A percentile compares a stretch with the other conserved stretches of the same genome.
phyloP scores from a whole-genome alignment of 1,140 invertebrate species.

The Branchinecta lynchi region DNA sequence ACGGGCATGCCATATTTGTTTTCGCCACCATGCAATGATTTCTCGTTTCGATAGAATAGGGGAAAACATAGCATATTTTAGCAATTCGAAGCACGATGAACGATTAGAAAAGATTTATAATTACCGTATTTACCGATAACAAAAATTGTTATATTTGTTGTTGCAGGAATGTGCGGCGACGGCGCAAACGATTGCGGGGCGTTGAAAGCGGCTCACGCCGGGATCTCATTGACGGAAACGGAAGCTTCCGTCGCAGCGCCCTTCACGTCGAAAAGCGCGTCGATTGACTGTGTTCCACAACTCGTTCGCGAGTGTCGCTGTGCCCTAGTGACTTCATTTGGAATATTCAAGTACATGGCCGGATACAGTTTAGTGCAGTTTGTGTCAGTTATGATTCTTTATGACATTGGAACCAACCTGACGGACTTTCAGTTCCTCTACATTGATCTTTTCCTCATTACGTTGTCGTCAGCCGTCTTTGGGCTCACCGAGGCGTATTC shows the following conservation, averaged over 20 bases:
- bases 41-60: too few relatives aligned
- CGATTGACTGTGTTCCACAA: slow-evolving; percentile 39
- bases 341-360: slow-evolving; percentile 45
- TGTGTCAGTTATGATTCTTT: slow-evolving; percentile 76
- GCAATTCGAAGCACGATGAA: too few relatives aligned
- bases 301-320: slow-evolving; percentile 39
- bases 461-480: slow-evolving; percentile 58
- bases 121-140: too few relatives aligned
- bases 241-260: slow-evolving; percentile 44
- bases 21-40: too few relatives aligned
- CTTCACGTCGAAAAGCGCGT: slow-evolving; percentile 39
- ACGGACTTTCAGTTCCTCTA: slow-evolving; percentile 68
- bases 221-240: slow-evolving; percentile 37
- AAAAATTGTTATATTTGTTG: too few relatives aligned
- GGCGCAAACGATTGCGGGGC: slow-evolving; percentile 45
- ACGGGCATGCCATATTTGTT: too few relatives aligned
- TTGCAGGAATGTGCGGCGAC: slow-evolving; percentile 42
- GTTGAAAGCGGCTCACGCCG: slow-evolving; percentile 37
- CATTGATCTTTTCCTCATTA: slow-evolving; percentile 68
- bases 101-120: too few relatives aligned
- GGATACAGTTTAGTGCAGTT: slow-evolving; percentile 64
- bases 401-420: slow-evolving; percentile 56
- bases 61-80: too few relatives aligned
- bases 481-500: slow-evolving; percentile 54
- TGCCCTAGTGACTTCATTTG: slow-evolving; percentile 41